These are phyloP conservation scores for Drosophila neocordata DNA, from an alignment of 1,140 invertebrate species.

Conservation along the genomic window DNA sequence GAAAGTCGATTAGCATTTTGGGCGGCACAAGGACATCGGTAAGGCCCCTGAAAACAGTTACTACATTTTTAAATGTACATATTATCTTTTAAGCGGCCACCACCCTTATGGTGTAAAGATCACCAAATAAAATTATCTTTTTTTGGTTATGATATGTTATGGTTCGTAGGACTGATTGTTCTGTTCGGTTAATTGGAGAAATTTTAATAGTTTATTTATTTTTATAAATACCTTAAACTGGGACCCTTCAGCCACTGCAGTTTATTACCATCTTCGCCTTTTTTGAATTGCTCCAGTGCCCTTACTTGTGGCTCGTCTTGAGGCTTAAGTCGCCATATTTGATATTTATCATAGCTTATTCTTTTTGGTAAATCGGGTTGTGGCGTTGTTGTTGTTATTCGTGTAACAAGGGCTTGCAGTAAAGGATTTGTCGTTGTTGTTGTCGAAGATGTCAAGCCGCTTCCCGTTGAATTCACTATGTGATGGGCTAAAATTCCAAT, in stretches of 20 bases:
- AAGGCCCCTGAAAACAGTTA: slow-evolving; percentile 83
- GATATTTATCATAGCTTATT: slow-evolving; percentile 75
- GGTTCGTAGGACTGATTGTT: too few relatives aligned
- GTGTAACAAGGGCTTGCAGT: slow-evolving; percentile 49
- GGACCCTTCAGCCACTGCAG: slow-evolving; percentile 81
- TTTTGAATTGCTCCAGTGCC: slow-evolving; percentile 69
- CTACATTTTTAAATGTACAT: neutral
- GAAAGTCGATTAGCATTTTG: slow-evolving; percentile 85
- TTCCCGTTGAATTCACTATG: slow-evolving; percentile 70
- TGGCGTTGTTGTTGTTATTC: slow-evolving; percentile 40
- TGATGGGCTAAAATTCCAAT: slow-evolving; percentile 80
- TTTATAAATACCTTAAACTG: slow-evolving; percentile 59
- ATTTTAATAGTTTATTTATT: too few relatives aligned
- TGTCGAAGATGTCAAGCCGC: neutral
- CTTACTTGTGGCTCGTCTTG: slow-evolving; percentile 67
- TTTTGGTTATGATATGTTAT: too few relatives aligned
- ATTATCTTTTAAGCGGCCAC: too few relatives aligned
- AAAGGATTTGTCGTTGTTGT: slow-evolving; percentile 63
- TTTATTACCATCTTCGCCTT: slow-evolving; percentile 70
- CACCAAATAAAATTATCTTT: too few relatives aligned
- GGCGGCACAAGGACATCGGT: slow-evolving; percentile 89
- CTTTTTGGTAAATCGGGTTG: slow-evolving; percentile 49
- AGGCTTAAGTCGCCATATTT: slow-evolving; percentile 78
- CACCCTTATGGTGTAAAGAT: too few relatives aligned
- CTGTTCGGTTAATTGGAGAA: neutral